Percentiles rank a stretch among this genome's conserved stretches.
These are phyloP conservation scores for Eutrigla gurnardus DNA, from an alignment of 2,797 vertebrate genomes.

Conservation along the genomic window DNA sequence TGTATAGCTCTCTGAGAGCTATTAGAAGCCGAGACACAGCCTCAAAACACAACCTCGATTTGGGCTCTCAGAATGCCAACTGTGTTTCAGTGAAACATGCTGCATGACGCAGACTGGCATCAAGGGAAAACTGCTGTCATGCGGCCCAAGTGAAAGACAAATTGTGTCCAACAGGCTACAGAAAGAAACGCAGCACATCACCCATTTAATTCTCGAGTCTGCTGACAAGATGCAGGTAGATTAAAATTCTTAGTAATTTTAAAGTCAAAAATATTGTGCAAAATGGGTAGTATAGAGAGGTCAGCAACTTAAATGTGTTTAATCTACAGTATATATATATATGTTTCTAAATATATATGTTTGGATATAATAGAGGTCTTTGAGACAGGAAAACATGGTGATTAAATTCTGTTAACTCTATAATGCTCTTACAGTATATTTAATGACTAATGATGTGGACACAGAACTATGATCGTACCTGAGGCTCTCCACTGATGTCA, in stretches of 20 bases:
- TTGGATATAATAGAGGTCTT: background rate
- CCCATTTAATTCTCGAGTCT: conserved; percentile 37
- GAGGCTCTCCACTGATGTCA: conserved; percentile 94
- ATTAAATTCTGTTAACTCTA: background rate
- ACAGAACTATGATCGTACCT: conserved; percentile 81
- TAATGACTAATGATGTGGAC: background rate
- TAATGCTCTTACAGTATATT: background rate
- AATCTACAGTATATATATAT: too few species aligned
- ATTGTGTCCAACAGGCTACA: conserved; percentile 38
- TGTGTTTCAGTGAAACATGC: background rate
- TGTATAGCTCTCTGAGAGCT: background rate
- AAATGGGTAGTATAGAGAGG: background rate
- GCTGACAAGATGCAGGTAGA: background rate
- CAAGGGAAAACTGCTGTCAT: conserved; percentile 30
- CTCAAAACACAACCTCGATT: conserved; percentile 8
- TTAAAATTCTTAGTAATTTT: background rate
- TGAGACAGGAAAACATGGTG: background rate
- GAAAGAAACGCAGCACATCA: conserved; percentile 50
- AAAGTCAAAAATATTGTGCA: background rate
- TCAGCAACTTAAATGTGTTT: background rate
- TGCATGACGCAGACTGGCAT: conserved; percentile 5
- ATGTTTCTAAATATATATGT: background rate
- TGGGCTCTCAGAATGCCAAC: background rate
- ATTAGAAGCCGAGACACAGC: background rate
- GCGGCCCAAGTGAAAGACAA: conserved; percentile 27